Percentiles rank a stretch among this genome's conserved stretches.
These are phyloP conservation scores for Philereme transversata DNA, from an alignment of 2,888 invertebrate genomes.

Conservation along the genomic window DNA sequence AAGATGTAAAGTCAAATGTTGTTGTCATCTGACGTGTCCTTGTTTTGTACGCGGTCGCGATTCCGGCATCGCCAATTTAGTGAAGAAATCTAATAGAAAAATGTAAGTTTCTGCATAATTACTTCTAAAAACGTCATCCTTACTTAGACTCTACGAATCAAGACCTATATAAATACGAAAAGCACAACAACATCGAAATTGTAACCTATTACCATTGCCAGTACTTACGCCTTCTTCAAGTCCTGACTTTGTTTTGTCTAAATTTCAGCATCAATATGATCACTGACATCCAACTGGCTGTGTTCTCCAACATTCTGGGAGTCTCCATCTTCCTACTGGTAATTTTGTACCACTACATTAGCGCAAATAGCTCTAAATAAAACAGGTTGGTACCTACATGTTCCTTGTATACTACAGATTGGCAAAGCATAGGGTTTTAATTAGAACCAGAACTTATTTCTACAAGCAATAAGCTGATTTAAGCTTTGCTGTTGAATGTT, in stretches of 20 bases:
- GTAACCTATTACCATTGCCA: too few relatives aligned
- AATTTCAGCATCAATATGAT: slow-evolving; percentile 87
- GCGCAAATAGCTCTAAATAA: slow-evolving; percentile 90
- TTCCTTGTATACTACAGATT: too few relatives aligned
- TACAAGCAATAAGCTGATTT: too few relatives aligned
- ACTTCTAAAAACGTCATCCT: background rate
- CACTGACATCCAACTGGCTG: slow-evolving; percentile 97
- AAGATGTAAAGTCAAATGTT: too few relatives aligned
- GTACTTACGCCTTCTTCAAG: background rate
- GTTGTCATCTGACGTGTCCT: too few relatives aligned
- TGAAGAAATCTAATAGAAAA: background rate
- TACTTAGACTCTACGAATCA: background rate
- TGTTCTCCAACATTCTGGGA: slow-evolving; percentile 97
- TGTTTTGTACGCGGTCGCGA: too few relatives aligned
- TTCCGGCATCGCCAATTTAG: background rate
- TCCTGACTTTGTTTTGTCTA: background rate
- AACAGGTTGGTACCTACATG: slow-evolving; percentile 36
- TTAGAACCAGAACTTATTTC: too few relatives aligned
- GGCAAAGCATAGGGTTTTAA: too few relatives aligned
- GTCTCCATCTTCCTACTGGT: slow-evolving; percentile 96
- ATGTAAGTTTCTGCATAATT: background rate
- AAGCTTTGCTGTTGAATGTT: too few relatives aligned
- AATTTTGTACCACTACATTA: slow-evolving; percentile 98
- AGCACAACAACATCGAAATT: background rate
- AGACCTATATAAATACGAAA: background rate